Evolutionary conservation across 2,113 vertebrate species (phyloP), one percentile per base, ranked within the genome.

Genomic region (Vulpes vulpes): DNA sequence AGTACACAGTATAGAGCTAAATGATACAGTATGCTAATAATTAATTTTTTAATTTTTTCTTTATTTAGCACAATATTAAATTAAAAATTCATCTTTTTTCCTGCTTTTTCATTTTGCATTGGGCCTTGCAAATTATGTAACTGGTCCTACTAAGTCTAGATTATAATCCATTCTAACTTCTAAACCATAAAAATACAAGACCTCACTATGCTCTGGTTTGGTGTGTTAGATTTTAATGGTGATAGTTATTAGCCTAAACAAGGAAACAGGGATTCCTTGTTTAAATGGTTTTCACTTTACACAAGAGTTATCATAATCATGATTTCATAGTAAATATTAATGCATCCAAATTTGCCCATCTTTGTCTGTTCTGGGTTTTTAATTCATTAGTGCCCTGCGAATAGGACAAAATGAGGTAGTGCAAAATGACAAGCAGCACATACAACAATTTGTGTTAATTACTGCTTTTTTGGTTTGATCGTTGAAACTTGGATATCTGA

Each of bases 271-370:
- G 27, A 30, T 78, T 62, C 1, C 43, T 94, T 96, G 65, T 89
- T 94, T 86, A 91, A 96, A 79, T 62, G 83, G 32, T 59, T 97
- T 97, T 79, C n/a, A 85, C 53, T 65, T 97, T 90, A 81, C 43
- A 62, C 80, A 94, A 73, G 3, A 82, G 25, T 76, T 74, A 76
- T 73, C 90, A 88, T 60, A 73, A 64, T 60, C 60, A 73, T 64
- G 81, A 96, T 97, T 95, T 94, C 84, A 88, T 69, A 59, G n/a
- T 89, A 67, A 74, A 74, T 51, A 74, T 57, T 32, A 90, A 76
- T 65, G 14, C 9, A 59, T n/a, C 14, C 11, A 57, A 35, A 55
- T 32, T 32, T 85, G 80, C 25, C 87, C 93, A 84, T 92, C 51
- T 96, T 92, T 90, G 64, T 92, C 74, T 73, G 23, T 60, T 91